Evolutionary conservation across 64 coral and sea anemone species (phyloP).

Genomic region (Montipora capricornis): DNA sequence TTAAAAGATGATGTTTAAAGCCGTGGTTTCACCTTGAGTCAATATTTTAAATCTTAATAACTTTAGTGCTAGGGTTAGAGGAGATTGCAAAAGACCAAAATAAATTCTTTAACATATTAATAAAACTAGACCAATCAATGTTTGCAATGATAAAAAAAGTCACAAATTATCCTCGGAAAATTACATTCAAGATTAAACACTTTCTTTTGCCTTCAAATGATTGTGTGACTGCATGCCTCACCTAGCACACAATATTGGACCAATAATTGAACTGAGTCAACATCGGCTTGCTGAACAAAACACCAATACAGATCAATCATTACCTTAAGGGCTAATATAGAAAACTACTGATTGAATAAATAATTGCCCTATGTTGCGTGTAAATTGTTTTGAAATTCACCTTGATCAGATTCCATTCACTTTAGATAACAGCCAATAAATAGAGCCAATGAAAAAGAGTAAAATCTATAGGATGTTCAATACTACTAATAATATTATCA

Average conservation of each 20-base stretch:
- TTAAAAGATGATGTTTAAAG: not conserved
- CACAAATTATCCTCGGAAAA: not conserved
- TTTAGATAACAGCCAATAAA: too few relatives aligned
- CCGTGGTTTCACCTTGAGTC: not conserved
- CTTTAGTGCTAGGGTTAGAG: not conserved
- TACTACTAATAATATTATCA: too few relatives aligned
- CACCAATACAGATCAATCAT: constrained; percentile 27
- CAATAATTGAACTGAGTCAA: constrained; percentile 1
- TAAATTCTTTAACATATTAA: not conserved
- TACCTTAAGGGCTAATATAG: constrained; percentile 20
- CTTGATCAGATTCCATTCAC: too few relatives aligned
- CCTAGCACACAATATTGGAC: constrained; percentile 12
- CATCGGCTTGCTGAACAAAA: not conserved
- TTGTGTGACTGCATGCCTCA: constrained; percentile 5
- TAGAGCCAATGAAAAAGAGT: too few relatives aligned
- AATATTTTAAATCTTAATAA: constrained; percentile 43
- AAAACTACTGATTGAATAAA: not conserved
- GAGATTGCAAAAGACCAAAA: not conserved
- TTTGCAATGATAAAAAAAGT: not conserved
- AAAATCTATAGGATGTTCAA: too few relatives aligned
- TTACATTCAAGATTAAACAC: not conserved
- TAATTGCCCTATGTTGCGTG: not conserved
- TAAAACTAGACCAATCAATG: constrained; percentile 1
- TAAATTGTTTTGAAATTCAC: not conserved
- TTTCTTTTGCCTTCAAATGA: constrained; percentile 7